Percentiles rank a stretch among this genome's conserved stretches.
Conservation (phyloP, 2,888 invertebrate species). For the Bursaphelenchus okinawaensis region DNA sequence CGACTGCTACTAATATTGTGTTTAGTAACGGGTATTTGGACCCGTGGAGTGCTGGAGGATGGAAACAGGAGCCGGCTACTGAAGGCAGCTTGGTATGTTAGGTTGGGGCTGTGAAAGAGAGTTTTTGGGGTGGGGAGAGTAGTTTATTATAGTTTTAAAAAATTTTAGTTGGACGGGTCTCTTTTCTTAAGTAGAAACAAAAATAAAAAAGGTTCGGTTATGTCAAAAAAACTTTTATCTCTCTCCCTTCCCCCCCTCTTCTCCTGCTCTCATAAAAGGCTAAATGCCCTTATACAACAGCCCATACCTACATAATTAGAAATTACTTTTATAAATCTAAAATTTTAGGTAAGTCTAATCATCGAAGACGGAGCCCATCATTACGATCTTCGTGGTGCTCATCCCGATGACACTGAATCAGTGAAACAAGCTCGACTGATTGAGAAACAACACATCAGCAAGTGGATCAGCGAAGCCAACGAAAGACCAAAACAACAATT, state of each 20-base stretch:
- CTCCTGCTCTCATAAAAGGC: no score
- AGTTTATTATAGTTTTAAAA: no score
- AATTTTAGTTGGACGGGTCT: no score
- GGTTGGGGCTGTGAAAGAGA: no score
- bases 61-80: conserved; percentile 29
- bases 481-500: conserved; percentile 6
- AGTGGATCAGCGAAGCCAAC: conserved; percentile 39
- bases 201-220: no score
- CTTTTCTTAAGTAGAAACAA: no score
- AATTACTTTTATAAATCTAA: no score
- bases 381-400: conserved; percentile 60
- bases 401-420: conserved; percentile 59
- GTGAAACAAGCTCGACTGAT: conserved; percentile 49
- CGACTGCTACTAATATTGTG: conserved; percentile 65
- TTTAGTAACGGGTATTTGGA: conserved; percentile 64
- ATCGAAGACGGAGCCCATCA: conserved; percentile 61
- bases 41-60: conserved; percentile 62
- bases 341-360: conserved; percentile 58
- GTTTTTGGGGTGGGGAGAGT: no score
- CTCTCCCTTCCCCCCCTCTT: no score
- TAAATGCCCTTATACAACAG: no score
- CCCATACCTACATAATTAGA: no score
- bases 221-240: no score
- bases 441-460: conserved; percentile 39
- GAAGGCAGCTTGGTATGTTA: conserved; percentile 54